Evolutionary conservation across 2,888 invertebrate species (phyloP).

Genomic region (Amblyjoppa fuscipennis): DNA sequence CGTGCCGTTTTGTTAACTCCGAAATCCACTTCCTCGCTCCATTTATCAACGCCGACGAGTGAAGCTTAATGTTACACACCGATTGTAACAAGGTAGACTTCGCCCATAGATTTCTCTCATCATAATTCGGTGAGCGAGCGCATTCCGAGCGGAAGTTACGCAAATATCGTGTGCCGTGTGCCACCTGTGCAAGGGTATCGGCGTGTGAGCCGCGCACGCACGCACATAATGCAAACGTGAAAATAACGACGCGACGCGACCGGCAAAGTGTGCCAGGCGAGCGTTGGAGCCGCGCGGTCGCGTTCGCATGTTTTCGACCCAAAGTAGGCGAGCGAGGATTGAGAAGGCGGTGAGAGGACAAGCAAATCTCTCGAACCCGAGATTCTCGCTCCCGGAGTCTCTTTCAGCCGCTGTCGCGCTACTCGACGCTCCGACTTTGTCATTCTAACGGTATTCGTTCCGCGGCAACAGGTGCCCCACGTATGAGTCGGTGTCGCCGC

Average conservation of each 20-base stretch:
- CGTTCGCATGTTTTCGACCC: slow-evolving; percentile 46
- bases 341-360: slow-evolving; percentile 54
- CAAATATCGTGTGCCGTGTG: slow-evolving; percentile 57
- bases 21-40: background rate
- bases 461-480: slow-evolving; percentile 82
- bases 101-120: slow-evolving; percentile 59
- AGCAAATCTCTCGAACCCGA: slow-evolving; percentile 30
- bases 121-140: slow-evolving; percentile 54
- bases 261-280: slow-evolving; percentile 65
- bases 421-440: slow-evolving; percentile 54
- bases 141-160: slow-evolving; percentile 68
- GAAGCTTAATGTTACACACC: background rate
- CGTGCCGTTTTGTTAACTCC: background rate
- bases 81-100: background rate
- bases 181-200: slow-evolving; percentile 49
- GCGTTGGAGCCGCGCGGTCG: slow-evolving; percentile 24
- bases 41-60: background rate
- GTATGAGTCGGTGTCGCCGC: slow-evolving; percentile 63
- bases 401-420: background rate
- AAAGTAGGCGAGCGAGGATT: slow-evolving; percentile 63
- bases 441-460: slow-evolving; percentile 82
- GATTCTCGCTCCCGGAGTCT: background rate
- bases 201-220: slow-evolving; percentile 12
- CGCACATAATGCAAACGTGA: background rate
- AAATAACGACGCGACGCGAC: slow-evolving; percentile 16